A percentile compares a stretch with the other conserved stretches of the same genome.
phyloP scores from a whole-genome alignment of 2,888 invertebrate genomes.

The Synanthedon andrenaeformis region DNA sequence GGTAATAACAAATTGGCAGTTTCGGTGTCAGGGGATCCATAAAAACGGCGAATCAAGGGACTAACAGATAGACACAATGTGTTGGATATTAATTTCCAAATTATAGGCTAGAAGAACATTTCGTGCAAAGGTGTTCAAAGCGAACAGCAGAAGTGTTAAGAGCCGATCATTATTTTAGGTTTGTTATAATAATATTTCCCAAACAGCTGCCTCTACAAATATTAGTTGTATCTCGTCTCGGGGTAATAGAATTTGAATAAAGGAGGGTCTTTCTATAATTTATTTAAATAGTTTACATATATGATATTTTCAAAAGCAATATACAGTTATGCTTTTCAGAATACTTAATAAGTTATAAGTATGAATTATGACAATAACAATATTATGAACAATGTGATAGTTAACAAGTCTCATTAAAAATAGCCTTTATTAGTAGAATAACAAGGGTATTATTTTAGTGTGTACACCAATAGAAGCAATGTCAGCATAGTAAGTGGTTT shows the following conservation, averaged over 20 bases:
- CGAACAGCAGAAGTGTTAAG: slow-evolving; percentile 66
- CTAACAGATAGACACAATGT: slow-evolving; percentile 62
- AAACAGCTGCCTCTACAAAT: slow-evolving; percentile 66
- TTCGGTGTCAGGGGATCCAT: slow-evolving; percentile 53
- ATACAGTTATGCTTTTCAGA: no score
- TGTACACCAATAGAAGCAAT: no score
- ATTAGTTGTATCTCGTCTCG: slow-evolving; percentile 40
- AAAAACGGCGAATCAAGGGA: slow-evolving; percentile 58
- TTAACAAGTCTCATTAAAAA: no score
- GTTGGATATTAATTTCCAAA: slow-evolving; percentile 68
- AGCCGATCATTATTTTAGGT: slow-evolving; percentile 60
- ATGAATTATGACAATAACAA: no score
- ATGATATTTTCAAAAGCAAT: no score
- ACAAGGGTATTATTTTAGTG: no score
- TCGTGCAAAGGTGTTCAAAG: slow-evolving; percentile 50
- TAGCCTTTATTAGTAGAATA: no score
- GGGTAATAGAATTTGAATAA: neutral
- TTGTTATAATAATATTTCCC: slow-evolving; percentile 44
- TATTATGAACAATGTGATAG: no score
- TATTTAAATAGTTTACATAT: no score
- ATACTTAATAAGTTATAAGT: no score
- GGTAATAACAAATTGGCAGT: slow-evolving; percentile 49
- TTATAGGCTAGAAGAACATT: slow-evolving; percentile 47
- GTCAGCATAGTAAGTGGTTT: no score
- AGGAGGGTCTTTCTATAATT: no score